Conservation (phyloP, 2,797 vertebrate genomes). For the Apogon talboti region DNA sequence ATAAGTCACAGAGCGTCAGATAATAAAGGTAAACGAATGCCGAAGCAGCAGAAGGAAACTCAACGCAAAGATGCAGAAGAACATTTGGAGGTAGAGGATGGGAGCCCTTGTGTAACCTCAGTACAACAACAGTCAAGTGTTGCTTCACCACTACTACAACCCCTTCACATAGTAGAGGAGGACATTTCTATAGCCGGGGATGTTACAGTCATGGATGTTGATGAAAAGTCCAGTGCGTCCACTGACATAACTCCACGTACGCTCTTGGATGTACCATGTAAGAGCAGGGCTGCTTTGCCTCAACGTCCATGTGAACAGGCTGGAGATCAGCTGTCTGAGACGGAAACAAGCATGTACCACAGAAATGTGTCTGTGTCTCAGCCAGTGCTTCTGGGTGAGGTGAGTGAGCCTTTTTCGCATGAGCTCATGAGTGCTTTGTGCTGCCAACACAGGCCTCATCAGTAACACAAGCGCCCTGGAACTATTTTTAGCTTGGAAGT, state of each 20-base stretch:
- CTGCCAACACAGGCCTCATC: constrained; percentile 70
- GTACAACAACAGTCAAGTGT: constrained; percentile 12
- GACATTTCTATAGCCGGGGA: constrained; percentile 4
- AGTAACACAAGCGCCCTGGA: constrained; percentile 70
- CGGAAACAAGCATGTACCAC: constrained; percentile 57
- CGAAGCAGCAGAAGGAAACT: constrained; percentile 29
- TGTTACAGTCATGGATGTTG: constrained; percentile 23
- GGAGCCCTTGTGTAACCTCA: constrained; percentile 9
- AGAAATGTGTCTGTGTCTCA: constrained; percentile 43
- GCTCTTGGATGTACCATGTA: constrained; percentile 17
- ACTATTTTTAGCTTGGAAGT: constrained; percentile 87
- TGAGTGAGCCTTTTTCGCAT: constrained; percentile 81
- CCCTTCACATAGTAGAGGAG: constrained; percentile 18
- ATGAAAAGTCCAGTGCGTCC: constrained; percentile 41
- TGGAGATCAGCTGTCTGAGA: constrained; percentile 49
- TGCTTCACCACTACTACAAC: constrained; percentile 8
- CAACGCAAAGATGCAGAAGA: constrained; percentile 11
- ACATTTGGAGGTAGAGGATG: constrained; percentile 29
- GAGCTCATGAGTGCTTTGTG: constrained; percentile 81
- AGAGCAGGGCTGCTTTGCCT: constrained; percentile 29
- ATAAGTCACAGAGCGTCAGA: constrained; percentile 76
- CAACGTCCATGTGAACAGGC: constrained; percentile 44
- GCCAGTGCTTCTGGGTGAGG: constrained; percentile 57
- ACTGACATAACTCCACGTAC: constrained; percentile 21
- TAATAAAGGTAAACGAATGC: constrained; percentile 45